phyloP scores from a whole-genome alignment of 92 coral and sea anemone species.

The Epizoanthus fatuus region DNA sequence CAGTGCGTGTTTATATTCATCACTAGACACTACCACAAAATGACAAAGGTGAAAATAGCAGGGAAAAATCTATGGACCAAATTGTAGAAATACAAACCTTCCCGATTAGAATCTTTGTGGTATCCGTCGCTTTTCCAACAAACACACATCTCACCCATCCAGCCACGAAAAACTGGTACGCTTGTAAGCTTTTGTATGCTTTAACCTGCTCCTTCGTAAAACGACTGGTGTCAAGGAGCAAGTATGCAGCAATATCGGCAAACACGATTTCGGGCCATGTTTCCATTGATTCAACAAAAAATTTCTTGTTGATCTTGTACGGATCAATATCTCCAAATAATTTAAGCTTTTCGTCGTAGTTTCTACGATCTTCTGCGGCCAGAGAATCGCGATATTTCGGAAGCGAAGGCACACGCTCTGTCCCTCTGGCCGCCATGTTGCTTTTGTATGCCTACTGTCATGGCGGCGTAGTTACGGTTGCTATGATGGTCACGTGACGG shows the following conservation, averaged over 20 bases:
- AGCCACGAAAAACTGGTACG: conserved; percentile 75
- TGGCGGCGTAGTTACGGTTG: conserved; percentile 65
- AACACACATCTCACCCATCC: conserved; percentile 69
- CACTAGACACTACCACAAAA: no score
- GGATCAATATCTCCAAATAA: conserved; percentile 49
- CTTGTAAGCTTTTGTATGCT: conserved; percentile 72
- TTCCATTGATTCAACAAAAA: conserved; percentile 40
- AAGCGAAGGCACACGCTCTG: conserved; percentile 39
- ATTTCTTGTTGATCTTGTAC: conserved; percentile 28
- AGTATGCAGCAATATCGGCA: conserved; percentile 55
- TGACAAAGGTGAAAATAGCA: background rate
- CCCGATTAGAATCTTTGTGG: conserved; percentile 6
- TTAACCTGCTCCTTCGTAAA: conserved; percentile 72
- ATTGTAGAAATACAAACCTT: conserved; percentile 14
- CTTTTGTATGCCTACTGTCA: conserved; percentile 44
- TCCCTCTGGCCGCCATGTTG: conserved; percentile 49
- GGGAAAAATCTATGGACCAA: background rate
- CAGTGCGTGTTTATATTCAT: no score
- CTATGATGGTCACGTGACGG: conserved; percentile 49
- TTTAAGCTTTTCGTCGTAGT: conserved; percentile 49
- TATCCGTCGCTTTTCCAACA: conserved; percentile 60
- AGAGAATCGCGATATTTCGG: conserved; percentile 46
- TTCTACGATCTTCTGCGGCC: background rate
- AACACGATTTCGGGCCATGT: conserved; percentile 54
- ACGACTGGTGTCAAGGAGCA: conserved; percentile 42